Conservation (phyloP, 2,888 invertebrate species). For the Tethea ocularis region DNA sequence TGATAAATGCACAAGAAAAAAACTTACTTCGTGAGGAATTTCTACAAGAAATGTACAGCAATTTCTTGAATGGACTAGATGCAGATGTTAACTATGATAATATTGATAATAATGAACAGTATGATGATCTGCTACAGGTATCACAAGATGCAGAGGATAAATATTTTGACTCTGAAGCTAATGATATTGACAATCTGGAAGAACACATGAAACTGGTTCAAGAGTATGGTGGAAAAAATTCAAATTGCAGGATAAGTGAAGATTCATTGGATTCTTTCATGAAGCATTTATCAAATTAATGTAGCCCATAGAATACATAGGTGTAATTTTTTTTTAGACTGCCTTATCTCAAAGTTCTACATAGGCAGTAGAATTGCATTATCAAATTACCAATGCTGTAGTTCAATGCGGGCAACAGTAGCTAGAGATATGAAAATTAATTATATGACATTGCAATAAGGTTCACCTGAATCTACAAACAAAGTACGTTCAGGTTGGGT, state of each 20-base stretch:
- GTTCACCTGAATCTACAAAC: too few relatives aligned
- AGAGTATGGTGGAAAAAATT: slow-evolving; percentile 57
- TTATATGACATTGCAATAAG: too few relatives aligned
- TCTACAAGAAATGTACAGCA: slow-evolving; percentile 91
- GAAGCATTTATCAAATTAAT: slow-evolving; percentile 79
- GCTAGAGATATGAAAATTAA: too few relatives aligned
- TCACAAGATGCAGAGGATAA: slow-evolving; percentile 93
- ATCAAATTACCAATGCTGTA: too few relatives aligned
- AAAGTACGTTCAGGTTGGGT: too few relatives aligned
- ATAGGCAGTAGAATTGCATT: too few relatives aligned
- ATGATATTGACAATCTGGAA: slow-evolving; percentile 79
- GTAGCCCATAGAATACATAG: neutral
- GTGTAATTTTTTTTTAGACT: too few relatives aligned
- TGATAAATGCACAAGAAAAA: slow-evolving; percentile 84
- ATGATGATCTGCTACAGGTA: slow-evolving; percentile 88
- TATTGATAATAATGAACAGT: slow-evolving; percentile 91
- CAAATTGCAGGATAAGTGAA: slow-evolving; percentile 53
- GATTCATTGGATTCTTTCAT: slow-evolving; percentile 91
- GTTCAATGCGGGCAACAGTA: too few relatives aligned
- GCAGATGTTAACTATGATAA: slow-evolving; percentile 91
- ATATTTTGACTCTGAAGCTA: slow-evolving; percentile 94
- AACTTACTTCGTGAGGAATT: slow-evolving; percentile 91
- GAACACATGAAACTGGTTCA: slow-evolving; percentile 69
- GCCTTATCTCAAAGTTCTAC: too few relatives aligned
- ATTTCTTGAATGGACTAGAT: slow-evolving; percentile 93